These are phyloP conservation scores for Bombus confusus DNA, from an alignment of 1,140 invertebrate genomes.

Conservation along the genomic window DNA sequence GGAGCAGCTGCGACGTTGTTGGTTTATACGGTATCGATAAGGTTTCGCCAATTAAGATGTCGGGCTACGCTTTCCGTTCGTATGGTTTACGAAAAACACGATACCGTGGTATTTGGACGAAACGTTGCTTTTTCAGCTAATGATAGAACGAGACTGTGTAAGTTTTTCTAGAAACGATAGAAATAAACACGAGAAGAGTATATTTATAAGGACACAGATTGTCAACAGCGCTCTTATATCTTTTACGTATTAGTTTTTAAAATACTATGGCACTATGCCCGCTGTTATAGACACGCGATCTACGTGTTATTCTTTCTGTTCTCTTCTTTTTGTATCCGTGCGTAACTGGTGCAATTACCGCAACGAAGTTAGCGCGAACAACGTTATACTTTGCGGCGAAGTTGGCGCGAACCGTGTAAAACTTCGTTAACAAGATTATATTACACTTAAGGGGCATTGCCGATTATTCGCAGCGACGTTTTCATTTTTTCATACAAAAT, in stretches of 20 bases:
- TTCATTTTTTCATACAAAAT: neutral
- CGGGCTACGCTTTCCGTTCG: neutral
- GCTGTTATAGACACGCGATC: neutral
- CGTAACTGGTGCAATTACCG: slow-evolving; percentile 39
- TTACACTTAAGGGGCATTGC: neutral
- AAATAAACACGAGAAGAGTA: neutral
- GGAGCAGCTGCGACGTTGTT: neutral
- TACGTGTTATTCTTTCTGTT: slow-evolving; percentile 4
- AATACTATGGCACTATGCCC: neutral
- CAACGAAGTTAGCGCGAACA: neutral
- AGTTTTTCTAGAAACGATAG: neutral
- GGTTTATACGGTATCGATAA: neutral
- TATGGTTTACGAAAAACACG: slow-evolving; percentile 3
- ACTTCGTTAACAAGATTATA: neutral
- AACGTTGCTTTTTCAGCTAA: neutral
- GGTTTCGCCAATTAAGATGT: neutral
- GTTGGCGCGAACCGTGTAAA: neutral
- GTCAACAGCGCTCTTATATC: neutral
- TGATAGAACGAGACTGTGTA: neutral
- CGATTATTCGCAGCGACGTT: neutral
- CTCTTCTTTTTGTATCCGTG: slow-evolving; percentile 5
- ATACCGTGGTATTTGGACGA: neutral
- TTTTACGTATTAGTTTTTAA: neutral
- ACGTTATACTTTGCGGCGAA: too few relatives aligned
- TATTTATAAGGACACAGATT: neutral